A percentile compares a stretch with the other conserved stretches of the same genome.
Evolutionary conservation across 2,113 vertebrate genomes (phyloP).

Genomic region (Rhinolophus sinicus): DNA sequence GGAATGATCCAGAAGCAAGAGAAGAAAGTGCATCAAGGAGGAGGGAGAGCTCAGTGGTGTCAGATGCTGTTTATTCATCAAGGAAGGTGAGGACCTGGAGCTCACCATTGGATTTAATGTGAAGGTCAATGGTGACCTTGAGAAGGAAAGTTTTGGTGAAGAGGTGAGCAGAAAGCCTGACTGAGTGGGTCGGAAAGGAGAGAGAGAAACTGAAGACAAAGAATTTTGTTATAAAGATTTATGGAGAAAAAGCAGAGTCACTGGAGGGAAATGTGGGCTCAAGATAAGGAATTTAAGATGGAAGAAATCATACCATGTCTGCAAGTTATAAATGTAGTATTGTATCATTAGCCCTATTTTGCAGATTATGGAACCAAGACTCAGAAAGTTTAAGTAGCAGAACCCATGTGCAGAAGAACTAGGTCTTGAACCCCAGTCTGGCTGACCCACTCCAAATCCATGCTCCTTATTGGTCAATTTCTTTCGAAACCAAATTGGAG

Average conservation of each 20-base stretch:
- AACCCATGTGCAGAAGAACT: not conserved
- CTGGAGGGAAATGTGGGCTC: not conserved
- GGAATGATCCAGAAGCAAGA: not conserved
- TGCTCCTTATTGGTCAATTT: not conserved
- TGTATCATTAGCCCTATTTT: not conserved
- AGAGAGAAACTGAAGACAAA: not conserved
- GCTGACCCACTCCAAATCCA: not conserved
- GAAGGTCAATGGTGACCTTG: not conserved
- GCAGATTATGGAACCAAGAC: not conserved
- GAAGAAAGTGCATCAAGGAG: not conserved
- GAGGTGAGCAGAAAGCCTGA: not conserved
- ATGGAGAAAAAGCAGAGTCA: not conserved
- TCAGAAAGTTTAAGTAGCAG: not conserved
- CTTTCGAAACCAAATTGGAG: not conserved
- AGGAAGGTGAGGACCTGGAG: not conserved
- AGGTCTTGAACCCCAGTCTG: not conserved
- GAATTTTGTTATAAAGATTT: not conserved
- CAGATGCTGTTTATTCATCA: not conserved
- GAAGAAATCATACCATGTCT: not conserved
- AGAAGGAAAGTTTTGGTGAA: not conserved
- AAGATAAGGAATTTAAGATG: not conserved
- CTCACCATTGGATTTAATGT: not conserved
- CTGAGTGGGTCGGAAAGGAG: not conserved
- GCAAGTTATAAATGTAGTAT: not conserved
- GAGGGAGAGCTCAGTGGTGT: not conserved